Base-by-base conservation (phyloP, 1,140 invertebrate species). In the Stenopsyche tienmushanensis region DNA sequence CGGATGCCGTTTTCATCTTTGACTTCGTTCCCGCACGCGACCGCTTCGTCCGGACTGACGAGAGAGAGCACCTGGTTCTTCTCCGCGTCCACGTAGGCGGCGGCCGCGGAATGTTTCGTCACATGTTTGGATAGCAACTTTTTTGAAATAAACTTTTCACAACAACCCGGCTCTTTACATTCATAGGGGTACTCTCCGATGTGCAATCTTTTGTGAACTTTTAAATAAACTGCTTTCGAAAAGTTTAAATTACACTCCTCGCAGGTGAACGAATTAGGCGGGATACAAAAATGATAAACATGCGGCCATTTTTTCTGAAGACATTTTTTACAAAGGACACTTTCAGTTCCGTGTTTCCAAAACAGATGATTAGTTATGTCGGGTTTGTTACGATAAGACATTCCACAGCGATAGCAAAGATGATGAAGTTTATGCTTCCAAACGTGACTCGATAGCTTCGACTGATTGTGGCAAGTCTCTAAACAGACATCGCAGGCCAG, bases 281-380 rank as follows among this genome's bases (percentile, higher is more conserved):
- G 91, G 64, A 89, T 85, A 73, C 92, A 94, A 73, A 93, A 94
- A 73, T 94, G 92, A 79, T 93, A 94, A 8, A 93, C 88, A 76
- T 93, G 90, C 0, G 90, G 90, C 92, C 92, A 94, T 70, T 92
- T 92, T 73, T 93, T 93, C 69, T 93, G 89, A 2, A 92, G 74
- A 77, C 92, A 94, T 72, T 85, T 87, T 75, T 92, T 92, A 74
- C 92, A 94, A 2, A 88, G 76, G 1, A 90, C 86, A 79, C 91
- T 92, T 73, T 93, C 91, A 2, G 91, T 93, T 10, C 91, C 91
- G 75, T 94, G 91, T 74, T 94, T 94, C 92, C 91, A 94, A 74
- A 92, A 93, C 39, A 93, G 77, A 81, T 94, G 91, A 72, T 91
- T 91, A 29, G 88, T 91, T 52, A 93, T 93, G 72, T 93, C 90